Base-by-base conservation (phyloP, 2,113 vertebrate genomes). In the Hemiprocne comata region DNA sequence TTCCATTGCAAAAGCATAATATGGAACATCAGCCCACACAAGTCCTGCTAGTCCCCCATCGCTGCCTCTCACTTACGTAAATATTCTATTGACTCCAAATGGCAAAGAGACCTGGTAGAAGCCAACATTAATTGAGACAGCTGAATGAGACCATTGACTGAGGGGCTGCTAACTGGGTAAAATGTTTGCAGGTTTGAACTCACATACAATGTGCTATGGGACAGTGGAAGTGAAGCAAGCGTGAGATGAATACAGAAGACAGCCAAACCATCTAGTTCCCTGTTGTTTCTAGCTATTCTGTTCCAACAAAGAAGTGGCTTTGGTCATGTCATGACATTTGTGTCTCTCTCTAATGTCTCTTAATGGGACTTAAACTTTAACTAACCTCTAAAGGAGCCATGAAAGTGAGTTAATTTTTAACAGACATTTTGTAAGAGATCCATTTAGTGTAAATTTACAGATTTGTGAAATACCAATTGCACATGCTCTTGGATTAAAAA, bases 101-200 rank as follows among this genome's bases (percentile, higher is more conserved):
- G 57, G 85, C 28, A 90, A 95, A 81, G 53, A 33, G 65, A 92
- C 72, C 64, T 67, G 53, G 92, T 91, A 93, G 95, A 94, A 87
- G 42, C 34, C 20, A 11, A 16, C 4, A 4, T 46, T 92, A 89
- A 71, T 67, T 77, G 75, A 73, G 67, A 67, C 29, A 74, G 82
- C 42, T 95, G 82, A 95, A 91, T 86, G 75, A 90, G 79, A 65
- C 85, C 55, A 90, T 86, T 96, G 89, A 94, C 16, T 48, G 57
- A 64, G 61, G 42, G 55, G 38, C 67, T 94, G 69, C 29, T 96
- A 88, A 90, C 83, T 91, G 72, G 53, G 60, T 74, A 71, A 67
- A 94, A 95, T 67, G 89, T 93, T 95, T 87, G 78, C 91, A 93
- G 93, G 62, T 87, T 90, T 80, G 58, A 94, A 61, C n/a, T 70